Base-by-base conservation (phyloP, 2,888 invertebrate genomes). In the Antitype chi region DNA sequence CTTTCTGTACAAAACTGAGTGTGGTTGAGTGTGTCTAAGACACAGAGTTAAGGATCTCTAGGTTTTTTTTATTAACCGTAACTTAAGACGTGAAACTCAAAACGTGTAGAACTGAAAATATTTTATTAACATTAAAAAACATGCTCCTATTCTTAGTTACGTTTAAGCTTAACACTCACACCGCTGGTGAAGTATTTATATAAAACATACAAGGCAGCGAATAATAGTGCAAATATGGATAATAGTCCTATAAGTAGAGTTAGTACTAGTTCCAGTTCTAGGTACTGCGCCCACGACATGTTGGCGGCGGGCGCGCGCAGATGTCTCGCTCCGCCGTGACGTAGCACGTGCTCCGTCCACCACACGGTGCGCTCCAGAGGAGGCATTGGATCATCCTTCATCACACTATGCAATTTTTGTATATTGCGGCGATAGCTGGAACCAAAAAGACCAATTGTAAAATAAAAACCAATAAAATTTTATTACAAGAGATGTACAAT, bases 311-410 rank as follows among this genome's bases (percentile, higher is more conserved):
- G 94, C 32, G 94, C 90, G 17, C 93, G 92, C 5, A 96, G 89
- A 80, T 96, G 95, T 32, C 76, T 86, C 0, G 95, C 94, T 0
- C 96, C 94, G 20, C 92, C 90, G 80, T 96, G 94, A 6, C 95
- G 89, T 43, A 96, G 80, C 5, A 96, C 93, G 85, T 97, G 93
- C 85, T 97, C 97, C n/a, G 93, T 94, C 96, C 96, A 96, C 95
- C 95, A 96, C 23, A 96, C 88, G 0, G 95, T 95, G 13, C 94
- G 93, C 28, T 93, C 92, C 55, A 93, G 49, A 0, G 93, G 87
- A 17, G 70, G 55, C 85, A 85, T 80, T 0, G 88, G 90, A n/a
- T 85, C 73, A 47, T 90, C 89, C 7, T 43, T 23, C 55, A 87
- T 84, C 0, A 85, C 6, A 7, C 23, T 67, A 9, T 85, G 76